Evolutionary conservation across 2,888 invertebrate species (phyloP).

Genomic region (Erpobdella octoculata): DNA sequence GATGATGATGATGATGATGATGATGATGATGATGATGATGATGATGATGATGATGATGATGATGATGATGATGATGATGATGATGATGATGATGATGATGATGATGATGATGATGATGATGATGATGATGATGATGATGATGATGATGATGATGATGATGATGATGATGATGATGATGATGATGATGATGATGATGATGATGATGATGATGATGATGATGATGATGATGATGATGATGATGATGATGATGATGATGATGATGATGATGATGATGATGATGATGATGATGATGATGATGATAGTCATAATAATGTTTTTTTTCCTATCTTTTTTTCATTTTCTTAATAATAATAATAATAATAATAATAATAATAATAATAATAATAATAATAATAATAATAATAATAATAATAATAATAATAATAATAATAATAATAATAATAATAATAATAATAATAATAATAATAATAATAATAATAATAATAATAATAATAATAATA

Average conservation of each 20-base stretch:
- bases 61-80: slow-evolving; percentile 26
- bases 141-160: slow-evolving; percentile 26
- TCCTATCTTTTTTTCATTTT: no score
- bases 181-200: slow-evolving; percentile 23
- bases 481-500: not conserved
- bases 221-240: slow-evolving; percentile 23
- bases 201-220: slow-evolving; percentile 20
- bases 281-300: not conserved
- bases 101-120: not conserved
- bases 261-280: slow-evolving; percentile 1
- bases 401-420: not conserved
- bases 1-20: slow-evolving; percentile 11
- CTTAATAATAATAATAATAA: slow-evolving; percentile 27
- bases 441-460: not conserved
- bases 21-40: slow-evolving; percentile 24
- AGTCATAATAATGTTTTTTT: not conserved
- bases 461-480: not conserved
- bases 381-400: slow-evolving; percentile 5
- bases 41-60: slow-evolving; percentile 25
- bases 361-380: slow-evolving; percentile 23
- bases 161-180: slow-evolving; percentile 28
- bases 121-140: slow-evolving; percentile 9
- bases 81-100: slow-evolving; percentile 20
- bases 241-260: slow-evolving; percentile 23
- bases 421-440: not conserved